These are phyloP conservation scores for Psophia crepitans DNA, from an alignment of 2,113 vertebrate genomes.

Conservation along the genomic window DNA sequence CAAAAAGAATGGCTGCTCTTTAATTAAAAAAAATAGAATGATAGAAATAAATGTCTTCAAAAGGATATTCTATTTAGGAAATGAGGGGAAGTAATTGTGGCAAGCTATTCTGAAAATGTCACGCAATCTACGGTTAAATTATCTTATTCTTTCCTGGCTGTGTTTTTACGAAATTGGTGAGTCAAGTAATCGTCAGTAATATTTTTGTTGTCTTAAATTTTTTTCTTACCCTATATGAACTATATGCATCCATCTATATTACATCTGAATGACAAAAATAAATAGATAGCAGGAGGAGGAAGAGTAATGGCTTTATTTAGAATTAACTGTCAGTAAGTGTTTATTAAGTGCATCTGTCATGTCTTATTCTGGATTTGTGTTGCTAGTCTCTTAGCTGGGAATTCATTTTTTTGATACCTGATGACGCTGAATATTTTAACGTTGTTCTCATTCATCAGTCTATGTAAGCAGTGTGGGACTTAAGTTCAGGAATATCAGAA, in stretches of 20 bases:
- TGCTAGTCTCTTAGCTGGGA: background rate
- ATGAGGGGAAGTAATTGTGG: background rate
- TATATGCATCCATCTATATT: background rate
- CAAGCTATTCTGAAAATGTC: background rate
- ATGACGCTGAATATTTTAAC: background rate
- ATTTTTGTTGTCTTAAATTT: background rate
- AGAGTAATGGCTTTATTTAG: constrained; percentile 6
- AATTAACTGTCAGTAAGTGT: background rate
- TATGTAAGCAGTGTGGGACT: background rate
- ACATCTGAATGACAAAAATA: constrained; percentile 28
- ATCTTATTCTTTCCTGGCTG: constrained; percentile 25
- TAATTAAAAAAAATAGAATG: background rate
- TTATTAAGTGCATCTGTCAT: background rate
- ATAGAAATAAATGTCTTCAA: background rate
- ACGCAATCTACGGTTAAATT: background rate
- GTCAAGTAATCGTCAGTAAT: constrained; percentile 28
- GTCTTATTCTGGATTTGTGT: constrained; percentile 14
- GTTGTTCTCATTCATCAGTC: background rate
- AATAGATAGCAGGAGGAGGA: background rate
- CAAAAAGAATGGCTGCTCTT: background rate
- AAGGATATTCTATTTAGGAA: background rate
- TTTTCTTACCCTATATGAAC: background rate
- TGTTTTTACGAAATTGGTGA: background rate
- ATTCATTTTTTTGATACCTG: background rate
- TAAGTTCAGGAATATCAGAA: background rate